Conservation (phyloP, 2,797 vertebrate species). For the Neopelma chrysocephalum region DNA sequence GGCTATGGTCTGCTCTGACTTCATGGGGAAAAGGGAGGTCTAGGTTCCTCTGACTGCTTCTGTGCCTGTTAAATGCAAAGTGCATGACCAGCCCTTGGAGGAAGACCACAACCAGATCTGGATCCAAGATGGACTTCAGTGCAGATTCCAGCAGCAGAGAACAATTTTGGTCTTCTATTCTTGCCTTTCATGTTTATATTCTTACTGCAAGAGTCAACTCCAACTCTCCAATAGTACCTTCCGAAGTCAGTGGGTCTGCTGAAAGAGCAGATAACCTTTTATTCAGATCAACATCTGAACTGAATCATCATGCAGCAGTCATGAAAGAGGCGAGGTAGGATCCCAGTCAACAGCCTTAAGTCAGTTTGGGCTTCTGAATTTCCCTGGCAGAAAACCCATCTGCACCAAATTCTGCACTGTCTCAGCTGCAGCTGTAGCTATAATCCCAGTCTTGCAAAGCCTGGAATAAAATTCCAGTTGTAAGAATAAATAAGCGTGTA, state of each 20-base stretch:
- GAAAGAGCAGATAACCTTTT: neutral
- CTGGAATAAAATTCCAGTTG: neutral
- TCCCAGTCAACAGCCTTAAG: neutral
- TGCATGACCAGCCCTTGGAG: neutral
- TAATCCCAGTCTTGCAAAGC: neutral
- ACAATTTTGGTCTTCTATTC: neutral
- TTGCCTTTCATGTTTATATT: neutral
- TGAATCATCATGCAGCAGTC: neutral
- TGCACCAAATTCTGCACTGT: neutral
- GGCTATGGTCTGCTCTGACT: neutral
- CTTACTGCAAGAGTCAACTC: neutral
- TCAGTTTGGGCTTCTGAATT: neutral
- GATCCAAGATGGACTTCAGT: neutral
- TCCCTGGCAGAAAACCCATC: neutral
- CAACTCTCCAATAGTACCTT: neutral
- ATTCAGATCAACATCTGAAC: neutral
- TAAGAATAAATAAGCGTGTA: neutral
- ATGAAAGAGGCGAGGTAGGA: neutral
- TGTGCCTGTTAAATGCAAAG: neutral
- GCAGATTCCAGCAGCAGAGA: neutral
- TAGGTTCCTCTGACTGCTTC: neutral
- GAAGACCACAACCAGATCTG: neutral
- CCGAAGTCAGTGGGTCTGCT: neutral
- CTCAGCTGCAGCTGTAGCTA: neutral
- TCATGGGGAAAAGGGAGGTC: neutral